Evolutionary conservation across 1,140 invertebrate species (phyloP).

Genomic region (Lutraria rhynchaena): DNA sequence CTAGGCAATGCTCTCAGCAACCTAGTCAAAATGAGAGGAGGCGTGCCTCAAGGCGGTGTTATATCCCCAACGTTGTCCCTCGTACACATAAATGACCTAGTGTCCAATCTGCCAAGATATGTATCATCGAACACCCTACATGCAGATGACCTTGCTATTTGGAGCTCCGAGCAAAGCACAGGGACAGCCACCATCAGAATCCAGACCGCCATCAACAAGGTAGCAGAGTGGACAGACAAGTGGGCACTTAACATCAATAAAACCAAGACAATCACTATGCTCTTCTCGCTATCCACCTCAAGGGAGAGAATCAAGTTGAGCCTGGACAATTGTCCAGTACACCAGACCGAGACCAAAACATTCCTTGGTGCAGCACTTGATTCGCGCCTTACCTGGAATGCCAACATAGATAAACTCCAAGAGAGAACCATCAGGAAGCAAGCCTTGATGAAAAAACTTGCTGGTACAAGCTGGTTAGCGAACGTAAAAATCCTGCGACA

Average conservation of each 20-base stretch:
- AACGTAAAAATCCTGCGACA: conserved; percentile 23
- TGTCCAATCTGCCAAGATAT: conserved; percentile 1
- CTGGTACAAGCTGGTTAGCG: conserved; percentile 41
- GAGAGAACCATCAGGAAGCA: conserved; percentile 37
- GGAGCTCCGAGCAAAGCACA: conserved; percentile 1
- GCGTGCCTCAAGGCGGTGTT: conserved; percentile 7
- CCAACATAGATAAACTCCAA: conserved; percentile 43
- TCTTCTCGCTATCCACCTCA: conserved; percentile 43
- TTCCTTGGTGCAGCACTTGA: conserved; percentile 44
- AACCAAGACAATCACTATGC: conserved; percentile 29
- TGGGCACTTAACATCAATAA: conserved; percentile 37
- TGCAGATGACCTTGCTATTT: conserved; percentile 2
- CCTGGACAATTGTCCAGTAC: conserved; percentile 13
- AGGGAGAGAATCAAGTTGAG: conserved; percentile 25
- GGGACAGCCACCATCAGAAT: conserved; percentile 16
- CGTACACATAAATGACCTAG: conserved; percentile 24
- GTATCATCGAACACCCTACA: conserved; percentile 3
- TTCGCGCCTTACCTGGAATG: conserved; percentile 41
- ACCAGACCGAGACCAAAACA: conserved; percentile 20
- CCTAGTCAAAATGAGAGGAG: conserved; percentile 1
- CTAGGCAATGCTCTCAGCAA: conserved; percentile 7
- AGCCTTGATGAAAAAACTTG: conserved; percentile 43
- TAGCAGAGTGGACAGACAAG: conserved; percentile 41
- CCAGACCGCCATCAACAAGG: conserved; percentile 36
- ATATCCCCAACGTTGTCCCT: conserved; percentile 1